phyloP scores from a whole-genome alignment of 2,113 vertebrate genomes.

The Boleophthalmus pectinirostris region DNA sequence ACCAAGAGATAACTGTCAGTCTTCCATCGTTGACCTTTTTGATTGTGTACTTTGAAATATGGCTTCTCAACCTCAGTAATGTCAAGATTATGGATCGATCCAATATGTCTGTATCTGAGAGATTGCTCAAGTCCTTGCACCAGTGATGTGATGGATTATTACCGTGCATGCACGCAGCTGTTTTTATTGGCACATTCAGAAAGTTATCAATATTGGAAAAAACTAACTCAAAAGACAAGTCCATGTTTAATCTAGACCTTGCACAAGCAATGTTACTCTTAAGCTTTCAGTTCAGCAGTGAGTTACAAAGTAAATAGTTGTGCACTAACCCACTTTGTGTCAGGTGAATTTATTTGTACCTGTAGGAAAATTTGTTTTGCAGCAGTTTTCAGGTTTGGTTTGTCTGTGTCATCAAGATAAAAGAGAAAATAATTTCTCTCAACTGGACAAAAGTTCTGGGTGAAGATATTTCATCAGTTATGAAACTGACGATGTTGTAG shows the following conservation, averaged over 20 bases:
- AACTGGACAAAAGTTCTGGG: no score
- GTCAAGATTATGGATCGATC: slow-evolving; percentile 32
- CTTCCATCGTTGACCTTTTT: slow-evolving; percentile 44
- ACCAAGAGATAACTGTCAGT: slow-evolving; percentile 54
- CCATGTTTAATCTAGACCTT: slow-evolving; percentile 5
- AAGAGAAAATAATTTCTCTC: no score
- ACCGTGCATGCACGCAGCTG: slow-evolving; percentile 58
- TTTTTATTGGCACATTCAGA: slow-evolving; percentile 44
- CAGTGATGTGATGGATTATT: slow-evolving; percentile 30
- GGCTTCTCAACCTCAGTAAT: slow-evolving; percentile 29
- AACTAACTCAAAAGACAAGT: background rate
- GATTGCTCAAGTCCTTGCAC: slow-evolving; percentile 48
- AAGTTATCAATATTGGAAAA: slow-evolving; percentile 26
- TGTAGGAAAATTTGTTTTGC: no score
- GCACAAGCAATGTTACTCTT: background rate
- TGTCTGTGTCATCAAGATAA: no score
- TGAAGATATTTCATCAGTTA: no score
- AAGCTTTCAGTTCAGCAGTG: no score
- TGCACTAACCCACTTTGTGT: no score
- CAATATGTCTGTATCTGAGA: slow-evolving; percentile 29
- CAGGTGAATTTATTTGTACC: no score
- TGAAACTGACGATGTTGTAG: no score
- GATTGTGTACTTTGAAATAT: slow-evolving; percentile 46
- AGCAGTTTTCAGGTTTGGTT: no score
- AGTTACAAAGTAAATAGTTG: background rate